Base-by-base conservation (phyloP, 1,140 invertebrate genomes). In the Anthonomus grandis region DNA sequence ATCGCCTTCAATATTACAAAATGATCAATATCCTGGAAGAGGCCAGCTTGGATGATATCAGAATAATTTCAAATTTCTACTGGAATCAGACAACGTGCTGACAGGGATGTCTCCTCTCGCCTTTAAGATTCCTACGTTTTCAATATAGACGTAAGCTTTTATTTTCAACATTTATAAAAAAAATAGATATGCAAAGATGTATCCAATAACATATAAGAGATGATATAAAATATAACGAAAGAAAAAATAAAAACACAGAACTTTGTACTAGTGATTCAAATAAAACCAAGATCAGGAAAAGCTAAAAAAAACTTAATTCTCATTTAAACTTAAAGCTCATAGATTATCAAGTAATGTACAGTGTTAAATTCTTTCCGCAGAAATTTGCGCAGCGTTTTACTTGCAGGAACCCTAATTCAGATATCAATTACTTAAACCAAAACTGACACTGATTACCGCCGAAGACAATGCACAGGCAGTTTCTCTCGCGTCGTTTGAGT, bases 401-500 rank as follows among this genome's bases (percentile, higher is more conserved):
- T 23, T 23, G 42, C 25, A 19, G 22, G 42, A 23, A 23, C 18
- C 42, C n/a, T 45, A 45, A 45, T 23, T 23, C 42, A 45, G 25
- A 45, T 45, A n/a, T 13, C 42, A 6, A 45, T 45, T 24, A n/a
- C n/a, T 19, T 45, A 23, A 45, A 45, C 19, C 42, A 23, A 36
- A 41, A 6, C 21, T 52, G 49, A 42, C 50, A 44, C 13, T 53
- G 39, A 53, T 44, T 53, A 19, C 36, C 23, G 17, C 50, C 23
- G 22, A 44, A 53, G 50, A 53, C 50, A 53, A 53, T 44, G 21
- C 42, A 10, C 18, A n/a, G n/a, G n/a, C 50, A 25, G 19, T 44
- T 44, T 44, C 41, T 44, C 50, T 44, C 39, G 50, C 41, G 22
- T 17, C 50, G 50, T 53, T 53, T 53, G 25, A 53, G 50, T 27